phyloP scores from a whole-genome alignment of 2,797 vertebrate genomes.

The Chiroxiphia lanceolata region DNA sequence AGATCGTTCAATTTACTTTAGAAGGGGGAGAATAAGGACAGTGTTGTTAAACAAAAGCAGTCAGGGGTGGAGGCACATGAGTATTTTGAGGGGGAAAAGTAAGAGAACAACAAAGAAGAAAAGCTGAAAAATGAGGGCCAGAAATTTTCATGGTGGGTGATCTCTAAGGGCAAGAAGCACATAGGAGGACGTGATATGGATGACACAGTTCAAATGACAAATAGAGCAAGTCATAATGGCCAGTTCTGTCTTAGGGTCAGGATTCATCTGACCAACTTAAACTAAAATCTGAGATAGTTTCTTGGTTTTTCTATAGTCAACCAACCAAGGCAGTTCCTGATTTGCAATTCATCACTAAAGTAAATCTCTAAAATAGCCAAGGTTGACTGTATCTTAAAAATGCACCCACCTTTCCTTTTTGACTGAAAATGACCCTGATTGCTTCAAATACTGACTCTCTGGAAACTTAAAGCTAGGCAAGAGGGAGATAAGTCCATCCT shows the following conservation, averaged over 20 bases:
- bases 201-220: not conserved
- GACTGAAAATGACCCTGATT: not conserved
- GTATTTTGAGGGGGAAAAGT: rapidly evolving
- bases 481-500: not conserved
- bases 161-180: not conserved
- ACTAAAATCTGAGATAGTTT: not conserved
- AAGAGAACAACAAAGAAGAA: not conserved
- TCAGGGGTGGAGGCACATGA: not conserved
- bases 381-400: not conserved
- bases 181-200: not conserved
- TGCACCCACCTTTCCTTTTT: not conserved
- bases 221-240: not conserved
- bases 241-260: not conserved
- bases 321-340: not conserved
- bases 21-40: not conserved
- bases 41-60: not conserved
- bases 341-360: not conserved
- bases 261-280: not conserved
- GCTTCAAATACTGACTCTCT: not conserved
- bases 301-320: not conserved
- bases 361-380: not conserved
- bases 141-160: not conserved
- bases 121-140: not conserved
- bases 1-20: not conserved
- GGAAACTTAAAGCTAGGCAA: not conserved